Conservation (phyloP, 2,797 vertebrate species). For the Linurgus olivaceus region DNA sequence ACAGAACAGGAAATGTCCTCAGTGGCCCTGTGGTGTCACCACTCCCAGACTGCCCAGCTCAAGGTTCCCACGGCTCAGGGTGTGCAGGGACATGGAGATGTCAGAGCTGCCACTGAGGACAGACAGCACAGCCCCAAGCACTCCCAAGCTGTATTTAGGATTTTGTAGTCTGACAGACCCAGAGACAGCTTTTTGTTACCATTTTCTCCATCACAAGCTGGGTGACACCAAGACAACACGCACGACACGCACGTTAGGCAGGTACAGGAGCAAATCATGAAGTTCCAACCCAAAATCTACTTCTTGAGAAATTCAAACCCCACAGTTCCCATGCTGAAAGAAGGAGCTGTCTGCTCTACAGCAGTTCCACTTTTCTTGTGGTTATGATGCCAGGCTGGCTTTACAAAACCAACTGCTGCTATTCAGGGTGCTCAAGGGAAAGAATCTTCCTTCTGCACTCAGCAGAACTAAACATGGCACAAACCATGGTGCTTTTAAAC, state of each 20-base stretch:
- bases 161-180: neutral
- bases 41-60: slow-evolving; percentile 21
- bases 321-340: neutral
- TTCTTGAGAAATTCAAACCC: neutral
- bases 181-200: neutral
- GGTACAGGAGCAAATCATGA: neutral
- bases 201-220: neutral
- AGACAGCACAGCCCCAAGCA: neutral
- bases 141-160: neutral
- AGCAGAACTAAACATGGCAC: rapidly evolving
- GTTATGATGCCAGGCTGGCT: neutral
- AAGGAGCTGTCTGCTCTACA: neutral
- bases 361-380: neutral
- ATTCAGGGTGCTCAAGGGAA: neutral
- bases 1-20: slow-evolving; percentile 66
- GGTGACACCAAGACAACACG: rapidly evolving
- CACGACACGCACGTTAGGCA: rapidly evolving
- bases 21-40: slow-evolving; percentile 26
- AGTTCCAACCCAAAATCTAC: neutral
- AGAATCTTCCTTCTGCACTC: neutral
- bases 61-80: neutral
- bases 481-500: neutral
- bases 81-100: neutral
- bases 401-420: neutral
- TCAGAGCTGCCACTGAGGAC: neutral